Percentiles rank a stretch among this genome's conserved stretches.
Conservation (phyloP, 2,888 invertebrate genomes). For the Amaurobius ferox region DNA sequence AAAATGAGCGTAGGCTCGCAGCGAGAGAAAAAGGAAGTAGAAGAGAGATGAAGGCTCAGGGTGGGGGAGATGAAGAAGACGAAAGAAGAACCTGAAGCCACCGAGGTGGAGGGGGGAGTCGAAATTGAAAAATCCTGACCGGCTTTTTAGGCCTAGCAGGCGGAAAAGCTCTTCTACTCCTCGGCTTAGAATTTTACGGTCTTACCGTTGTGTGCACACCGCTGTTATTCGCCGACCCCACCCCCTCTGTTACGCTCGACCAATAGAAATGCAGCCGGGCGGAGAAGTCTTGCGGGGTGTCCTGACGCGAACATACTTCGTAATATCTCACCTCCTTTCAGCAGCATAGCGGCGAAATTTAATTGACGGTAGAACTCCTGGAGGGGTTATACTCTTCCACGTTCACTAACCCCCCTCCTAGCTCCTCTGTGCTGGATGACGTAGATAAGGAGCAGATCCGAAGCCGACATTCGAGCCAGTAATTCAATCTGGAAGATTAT, state of each 20-base stretch:
- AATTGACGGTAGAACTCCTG: constrained; percentile 63
- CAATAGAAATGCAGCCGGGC: constrained; percentile 64
- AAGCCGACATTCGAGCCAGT: constrained; percentile 60
- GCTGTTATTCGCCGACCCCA: constrained; percentile 49
- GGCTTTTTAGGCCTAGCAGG: constrained; percentile 40
- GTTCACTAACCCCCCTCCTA: not conserved
- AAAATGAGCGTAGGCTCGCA: not conserved
- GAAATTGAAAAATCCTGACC: constrained; percentile 70
- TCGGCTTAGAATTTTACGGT: constrained; percentile 57
- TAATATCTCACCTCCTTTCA: not conserved
- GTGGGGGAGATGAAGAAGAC: not conserved
- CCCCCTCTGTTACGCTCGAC: constrained; percentile 44
- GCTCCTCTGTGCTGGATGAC: constrained; percentile 49
- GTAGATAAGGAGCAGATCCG: constrained; percentile 68
- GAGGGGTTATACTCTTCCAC: constrained; percentile 8
- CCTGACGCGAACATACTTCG: constrained; percentile 17
- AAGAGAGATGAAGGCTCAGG: not conserved
- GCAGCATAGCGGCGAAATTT: constrained; percentile 50
- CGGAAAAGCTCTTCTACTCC: constrained; percentile 42
- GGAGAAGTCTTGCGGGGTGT: constrained; percentile 60
- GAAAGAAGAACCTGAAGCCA: not conserved
- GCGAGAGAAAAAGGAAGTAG: constrained; percentile 26
- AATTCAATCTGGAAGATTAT: constrained; percentile 71
- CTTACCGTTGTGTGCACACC: constrained; percentile 26
- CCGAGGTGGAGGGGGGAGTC: not conserved